These are phyloP conservation scores for Tetheella fluctuosa DNA, from an alignment of 2,888 invertebrate genomes.

Conservation along the genomic window DNA sequence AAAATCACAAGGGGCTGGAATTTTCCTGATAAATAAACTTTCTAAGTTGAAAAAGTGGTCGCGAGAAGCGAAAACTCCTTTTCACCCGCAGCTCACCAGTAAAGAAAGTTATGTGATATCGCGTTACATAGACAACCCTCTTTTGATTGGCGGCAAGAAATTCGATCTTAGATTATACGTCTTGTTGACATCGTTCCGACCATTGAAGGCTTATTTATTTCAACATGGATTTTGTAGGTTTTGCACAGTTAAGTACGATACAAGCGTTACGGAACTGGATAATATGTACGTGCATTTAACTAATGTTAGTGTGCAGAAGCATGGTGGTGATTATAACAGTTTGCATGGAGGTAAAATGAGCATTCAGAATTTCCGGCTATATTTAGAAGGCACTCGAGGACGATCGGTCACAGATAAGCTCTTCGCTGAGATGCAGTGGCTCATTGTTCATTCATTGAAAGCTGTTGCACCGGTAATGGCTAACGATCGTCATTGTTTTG, in stretches of 20 bases:
- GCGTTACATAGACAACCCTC: slow-evolving; percentile 96
- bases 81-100: slow-evolving; percentile 90
- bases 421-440: slow-evolving; percentile 95
- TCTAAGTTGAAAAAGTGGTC: slow-evolving; percentile 97
- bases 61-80: slow-evolving; percentile 92
- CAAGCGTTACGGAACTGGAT: slow-evolving; percentile 93
- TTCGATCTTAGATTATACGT: slow-evolving; percentile 97
- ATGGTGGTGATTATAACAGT: slow-evolving; percentile 97
- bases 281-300: slow-evolving; percentile 98
- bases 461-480: slow-evolving; percentile 97
- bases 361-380: slow-evolving; percentile 94
- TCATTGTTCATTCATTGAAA: slow-evolving; percentile 96
- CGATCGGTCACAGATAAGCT: slow-evolving; percentile 94
- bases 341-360: slow-evolving; percentile 98
- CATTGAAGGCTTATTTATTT: slow-evolving; percentile 96
- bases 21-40: slow-evolving; percentile 97
- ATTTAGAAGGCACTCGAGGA: slow-evolving; percentile 95
- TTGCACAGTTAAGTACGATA: slow-evolving; percentile 98
- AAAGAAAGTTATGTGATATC: slow-evolving; percentile 99
- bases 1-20: slow-evolving; percentile 96
- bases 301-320: slow-evolving; percentile 98
- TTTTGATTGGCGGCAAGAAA: slow-evolving; percentile 98
- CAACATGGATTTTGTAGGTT: slow-evolving; percentile 97
- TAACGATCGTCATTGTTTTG: slow-evolving; percentile 96
- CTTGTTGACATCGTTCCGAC: slow-evolving; percentile 96